Conservation (phyloP, 2,113 vertebrate genomes). For the Myotis yumanensis region DNA sequence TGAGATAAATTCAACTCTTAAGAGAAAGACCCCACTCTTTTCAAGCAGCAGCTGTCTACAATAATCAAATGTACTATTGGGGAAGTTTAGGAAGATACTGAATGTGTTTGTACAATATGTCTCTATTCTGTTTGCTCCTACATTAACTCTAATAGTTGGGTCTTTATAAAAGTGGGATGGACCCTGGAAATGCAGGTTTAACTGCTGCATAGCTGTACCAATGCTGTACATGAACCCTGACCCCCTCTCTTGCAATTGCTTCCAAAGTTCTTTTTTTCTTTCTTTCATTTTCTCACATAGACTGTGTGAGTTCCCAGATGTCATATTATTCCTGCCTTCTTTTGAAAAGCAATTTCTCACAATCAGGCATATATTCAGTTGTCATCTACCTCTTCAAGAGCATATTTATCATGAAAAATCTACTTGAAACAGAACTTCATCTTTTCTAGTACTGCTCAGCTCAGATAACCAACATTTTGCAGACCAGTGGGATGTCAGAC, state of each 20-base stretch:
- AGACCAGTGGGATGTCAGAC: background rate
- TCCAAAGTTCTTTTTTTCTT: background rate
- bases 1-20: background rate
- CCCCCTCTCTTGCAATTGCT: background rate
- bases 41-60: background rate
- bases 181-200: background rate
- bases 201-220: accelerated
- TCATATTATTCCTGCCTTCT: background rate
- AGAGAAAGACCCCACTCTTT: background rate
- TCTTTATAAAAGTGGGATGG: background rate
- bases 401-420: background rate
- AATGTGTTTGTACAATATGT: background rate
- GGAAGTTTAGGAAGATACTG: background rate
- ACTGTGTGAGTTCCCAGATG: background rate
- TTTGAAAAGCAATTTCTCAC: background rate
- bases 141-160: background rate
- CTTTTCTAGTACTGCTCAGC: background rate
- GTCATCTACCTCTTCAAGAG: background rate
- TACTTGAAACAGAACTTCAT: background rate
- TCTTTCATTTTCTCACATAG: background rate
- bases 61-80: background rate
- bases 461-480: background rate
- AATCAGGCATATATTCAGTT: background rate
- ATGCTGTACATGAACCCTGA: background rate
- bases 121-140: background rate